Evolutionary conservation across 2,888 invertebrate genomes (phyloP).

Genomic region (Nasonovia ribisnigri): DNA sequence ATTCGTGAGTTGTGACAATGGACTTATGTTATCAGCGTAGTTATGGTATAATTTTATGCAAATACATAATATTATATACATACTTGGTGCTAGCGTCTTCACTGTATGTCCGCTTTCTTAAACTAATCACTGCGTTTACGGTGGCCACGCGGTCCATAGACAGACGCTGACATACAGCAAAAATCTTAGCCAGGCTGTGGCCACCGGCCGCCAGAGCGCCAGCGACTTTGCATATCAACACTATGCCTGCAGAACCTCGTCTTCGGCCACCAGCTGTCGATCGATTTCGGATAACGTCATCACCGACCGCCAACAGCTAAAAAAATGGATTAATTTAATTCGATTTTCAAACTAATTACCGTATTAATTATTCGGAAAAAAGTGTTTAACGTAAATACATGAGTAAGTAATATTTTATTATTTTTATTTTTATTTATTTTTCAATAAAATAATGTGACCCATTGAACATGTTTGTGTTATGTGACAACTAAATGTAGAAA

Average conservation of each 20-base stretch:
- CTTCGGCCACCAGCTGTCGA: background rate
- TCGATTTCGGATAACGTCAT: background rate
- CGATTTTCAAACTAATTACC: background rate
- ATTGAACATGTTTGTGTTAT: background rate
- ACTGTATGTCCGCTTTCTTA: background rate
- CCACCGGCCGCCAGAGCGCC: background rate
- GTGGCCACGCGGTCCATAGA: background rate
- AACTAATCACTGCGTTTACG: background rate
- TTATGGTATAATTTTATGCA: background rate
- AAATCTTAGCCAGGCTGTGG: background rate
- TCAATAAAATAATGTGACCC: too few relatives aligned
- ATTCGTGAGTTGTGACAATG: background rate
- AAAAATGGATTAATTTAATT: background rate
- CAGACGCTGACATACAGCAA: background rate
- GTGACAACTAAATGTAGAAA: background rate
- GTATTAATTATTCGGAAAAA: background rate
- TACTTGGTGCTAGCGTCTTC: background rate
- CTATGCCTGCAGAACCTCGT: slow-evolving; percentile 14
- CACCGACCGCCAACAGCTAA: background rate
- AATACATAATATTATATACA: background rate
- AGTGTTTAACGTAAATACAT: background rate
- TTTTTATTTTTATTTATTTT: too few relatives aligned
- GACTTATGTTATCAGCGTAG: background rate
- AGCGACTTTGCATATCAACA: slow-evolving; percentile 7
- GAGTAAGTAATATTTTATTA: background rate